phyloP scores from a whole-genome alignment of 2,797 vertebrate species.

The Notolabrus celidotus region DNA sequence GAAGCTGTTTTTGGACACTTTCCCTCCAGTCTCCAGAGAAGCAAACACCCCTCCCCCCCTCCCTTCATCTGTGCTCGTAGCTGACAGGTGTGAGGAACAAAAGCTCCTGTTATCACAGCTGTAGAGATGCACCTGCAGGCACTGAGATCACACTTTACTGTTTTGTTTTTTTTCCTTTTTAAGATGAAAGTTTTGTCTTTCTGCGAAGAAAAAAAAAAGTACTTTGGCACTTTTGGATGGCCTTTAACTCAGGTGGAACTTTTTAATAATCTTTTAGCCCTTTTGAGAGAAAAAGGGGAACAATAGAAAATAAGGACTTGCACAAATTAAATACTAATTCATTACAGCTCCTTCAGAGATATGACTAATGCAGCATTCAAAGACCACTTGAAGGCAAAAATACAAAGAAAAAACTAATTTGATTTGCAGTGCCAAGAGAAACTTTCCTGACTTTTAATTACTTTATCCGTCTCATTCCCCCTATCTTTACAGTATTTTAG shows the following conservation, averaged over 20 bases:
- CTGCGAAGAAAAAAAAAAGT: background rate
- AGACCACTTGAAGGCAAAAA: conserved; percentile 63
- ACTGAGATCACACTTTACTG: conserved; percentile 10
- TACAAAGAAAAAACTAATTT: conserved; percentile 56
- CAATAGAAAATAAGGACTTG: conserved; percentile 48
- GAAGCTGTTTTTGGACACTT: background rate
- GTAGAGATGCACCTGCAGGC: conserved; percentile 12
- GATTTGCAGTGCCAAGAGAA: conserved; percentile 42
- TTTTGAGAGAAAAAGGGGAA: conserved; percentile 16
- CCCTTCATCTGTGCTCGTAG: conserved; percentile 7
- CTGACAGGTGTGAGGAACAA: conserved; percentile 50
- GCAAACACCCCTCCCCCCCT: background rate
- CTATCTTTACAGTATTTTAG: conserved; percentile 47
- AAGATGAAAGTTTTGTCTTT: background rate
- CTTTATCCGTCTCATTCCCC: conserved; percentile 63
- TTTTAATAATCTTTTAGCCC: conserved; percentile 30
- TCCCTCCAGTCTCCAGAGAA: conserved; percentile 2
- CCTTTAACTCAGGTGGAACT: background rate
- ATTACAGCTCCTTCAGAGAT: conserved; percentile 65
- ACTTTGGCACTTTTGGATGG: background rate
- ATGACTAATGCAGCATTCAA: conserved; percentile 55
- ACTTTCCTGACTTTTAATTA: conserved; percentile 74
- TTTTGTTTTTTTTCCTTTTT: background rate
- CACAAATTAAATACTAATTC: conserved; percentile 56
- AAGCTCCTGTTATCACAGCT: conserved; percentile 35